Percentiles rank a stretch among this genome's conserved stretches.
Evolutionary conservation across 2,797 vertebrate species (phyloP).

Genomic region (Aplochiton taeniatus): DNA sequence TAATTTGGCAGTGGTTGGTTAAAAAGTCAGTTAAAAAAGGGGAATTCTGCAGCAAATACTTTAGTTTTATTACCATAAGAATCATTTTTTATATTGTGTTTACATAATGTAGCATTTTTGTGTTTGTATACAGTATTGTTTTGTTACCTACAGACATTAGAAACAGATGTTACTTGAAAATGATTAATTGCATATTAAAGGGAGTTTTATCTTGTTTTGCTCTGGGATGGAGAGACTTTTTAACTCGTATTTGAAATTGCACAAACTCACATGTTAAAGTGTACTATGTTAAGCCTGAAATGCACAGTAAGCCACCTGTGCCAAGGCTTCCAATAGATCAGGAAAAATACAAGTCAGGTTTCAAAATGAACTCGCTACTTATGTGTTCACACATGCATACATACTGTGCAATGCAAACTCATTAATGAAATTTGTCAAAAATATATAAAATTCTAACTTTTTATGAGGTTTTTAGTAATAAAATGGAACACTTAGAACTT

Average conservation of each 20-base stretch:
- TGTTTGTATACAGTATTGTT: conserved; percentile 84
- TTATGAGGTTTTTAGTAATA: too few relatives aligned
- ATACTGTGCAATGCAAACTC: too few relatives aligned
- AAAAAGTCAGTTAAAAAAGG: conserved; percentile 52
- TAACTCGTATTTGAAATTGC: background rate
- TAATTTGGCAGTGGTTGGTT: conserved; percentile 66
- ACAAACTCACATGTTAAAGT: too few relatives aligned
- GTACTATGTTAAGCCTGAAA: too few relatives aligned
- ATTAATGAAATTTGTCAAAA: too few relatives aligned
- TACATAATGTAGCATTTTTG: conserved; percentile 83
- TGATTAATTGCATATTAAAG: conserved; percentile 80
- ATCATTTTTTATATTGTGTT: conserved; percentile 81
- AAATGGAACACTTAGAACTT: too few relatives aligned
- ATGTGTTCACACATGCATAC: too few relatives aligned
- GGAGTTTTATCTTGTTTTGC: conserved; percentile 77
- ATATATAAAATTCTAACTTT: too few relatives aligned
- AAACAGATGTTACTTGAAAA: conserved; percentile 77
- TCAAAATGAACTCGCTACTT: too few relatives aligned
- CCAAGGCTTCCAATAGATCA: too few relatives aligned
- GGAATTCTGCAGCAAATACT: conserved; percentile 72
- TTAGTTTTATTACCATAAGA: conserved; percentile 77
- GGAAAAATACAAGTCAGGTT: too few relatives aligned
- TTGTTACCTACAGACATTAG: conserved; percentile 79
- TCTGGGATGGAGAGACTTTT: conserved; percentile 23
- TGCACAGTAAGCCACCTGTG: too few relatives aligned